Base-by-base conservation (phyloP, 2,113 vertebrate species). In the Notarius quadriscutis region DNA sequence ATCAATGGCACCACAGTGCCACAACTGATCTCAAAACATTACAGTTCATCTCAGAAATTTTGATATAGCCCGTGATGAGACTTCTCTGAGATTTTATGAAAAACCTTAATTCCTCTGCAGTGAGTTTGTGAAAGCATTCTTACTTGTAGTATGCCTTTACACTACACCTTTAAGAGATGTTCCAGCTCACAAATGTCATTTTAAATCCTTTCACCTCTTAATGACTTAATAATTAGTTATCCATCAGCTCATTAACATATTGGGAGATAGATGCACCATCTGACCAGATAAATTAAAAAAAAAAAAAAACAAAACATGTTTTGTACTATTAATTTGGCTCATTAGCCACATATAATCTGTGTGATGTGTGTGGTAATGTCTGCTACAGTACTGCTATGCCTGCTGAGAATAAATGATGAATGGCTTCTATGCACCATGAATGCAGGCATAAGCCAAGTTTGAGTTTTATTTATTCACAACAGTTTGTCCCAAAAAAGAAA, bases 361-460 rank as follows among this genome's bases (percentile, higher is more conserved):
- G 67, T n/a, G 63, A 65, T 65, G 30, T 71, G n/a, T 53, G 74
- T 27, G 14, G 57, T 63, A 65, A 85, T 85, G 84, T 67, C 48
- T 83, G 79, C 84, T 58, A n/a, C n/a, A 78, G 34, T 30, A 20
- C 78, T 81, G 34, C 50, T 3, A 53, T 48, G 63, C 75, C 55
- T 87, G 88, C 90, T 82, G 69, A 85, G 69, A 82, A 81, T 89
- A 85, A 89, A 82, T 87, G 77, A 89, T 87, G 77, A 85, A 87
- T 87, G 83, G 85, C 10, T 53, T 71, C 83, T 83, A 82, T 87
- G 79, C 87, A 41, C 89, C 89, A 75, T 71, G 79, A 63, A 83
- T 87, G 75, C 67, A 86, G 91, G 92, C 91, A 90, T 89, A 93
- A 92, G 89, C 67, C 22, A 79, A 92, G 92, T 93, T 93, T 86